Evolutionary conservation across 2,113 vertebrate species (phyloP), one percentile per base, ranked within the genome.

Genomic region (Azemiops feae): DNA sequence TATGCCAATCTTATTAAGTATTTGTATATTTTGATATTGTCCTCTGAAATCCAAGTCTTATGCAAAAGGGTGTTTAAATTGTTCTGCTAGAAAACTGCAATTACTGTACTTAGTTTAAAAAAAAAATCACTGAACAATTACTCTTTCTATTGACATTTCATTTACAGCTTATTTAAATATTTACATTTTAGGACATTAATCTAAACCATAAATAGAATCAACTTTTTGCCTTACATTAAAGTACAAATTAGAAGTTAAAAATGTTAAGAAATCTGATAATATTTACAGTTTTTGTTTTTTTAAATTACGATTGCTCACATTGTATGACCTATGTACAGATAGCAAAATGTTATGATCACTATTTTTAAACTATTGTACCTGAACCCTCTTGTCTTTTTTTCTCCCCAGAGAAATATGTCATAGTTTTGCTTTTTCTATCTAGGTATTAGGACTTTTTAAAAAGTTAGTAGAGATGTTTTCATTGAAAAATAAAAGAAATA

Each of bases 181-280:
- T 98, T 99, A 99, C 98, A 99, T 97, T 97, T 94, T 97, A 97
- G 97, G 95, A 98, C 97, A 98, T 95, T 96, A 97, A 97, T 96
- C 94, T 97, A 97, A 98, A 98, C 97, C 97, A 98, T 98, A 96
- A 97, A 97, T 97, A 98, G 97, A 97, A 98, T 98, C 95, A 97
- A 97, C 97, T 98, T 97, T 97, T 97, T 96, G 96, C 96, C 98
- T 98, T 98, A 98, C 97, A 96, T 96, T 98, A 98, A 98, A 98
- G 97, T 99, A 99, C 97, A 99, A 99, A 99, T 98, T 96, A 98
- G 95, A 98, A 98, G 97, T 98, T 98, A 98, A 98, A 99, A 99
- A 98, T 98, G 97, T 98, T 98, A 98, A 98, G 98, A 98, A 98
- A 98, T 97, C 95, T 98, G 97, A 97, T 96, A 97, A 93, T 99